Base-by-base conservation (phyloP, 2,888 invertebrate genomes). In the Sinotaia quadrata region DNA sequence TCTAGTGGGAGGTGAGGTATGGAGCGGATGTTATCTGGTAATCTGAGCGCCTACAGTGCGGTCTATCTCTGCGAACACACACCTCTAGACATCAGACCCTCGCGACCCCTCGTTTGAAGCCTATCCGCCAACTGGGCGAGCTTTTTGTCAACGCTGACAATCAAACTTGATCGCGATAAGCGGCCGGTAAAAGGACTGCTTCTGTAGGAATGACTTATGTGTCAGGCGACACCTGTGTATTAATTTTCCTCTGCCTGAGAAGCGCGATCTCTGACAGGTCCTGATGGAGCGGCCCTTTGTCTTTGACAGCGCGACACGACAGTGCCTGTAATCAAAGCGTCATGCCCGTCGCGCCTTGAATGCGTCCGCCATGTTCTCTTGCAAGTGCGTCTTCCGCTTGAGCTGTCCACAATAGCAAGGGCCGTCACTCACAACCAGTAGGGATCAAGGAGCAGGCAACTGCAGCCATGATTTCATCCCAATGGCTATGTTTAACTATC, bases 91-190 rank as follows among this genome's bases (percentile, higher is more conserved):
- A 61, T 31, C 49, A 24, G 29, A 47, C 34, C 49, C 51, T 21
- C 21, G 33, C 47, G 27, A 47, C 47, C 61, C 34, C n/a, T 34
- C 12, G 31, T 34, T 61, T 61, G 51, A 61, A 51, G 24, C 44
- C 21, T 41, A 15, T 41, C 41, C 10, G 41, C 41, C 41, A 41
- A 41, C 41, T 37, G 3, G 34, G 33, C 49, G 61, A n/a, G 24
- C 49, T 61, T 61, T 61, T 61, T 61, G 61, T 61, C 21, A 34
- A 7, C 24, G 49, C 61, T 61, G 61, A 61, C 61, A 61, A 34
- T 29, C 44, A 27, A 12, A 15, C 10, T 24, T 41, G 61, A 61
- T 61, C 49, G 49, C 61, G 61, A 61, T 51, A 61, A 49, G 49
- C 21, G 33, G 41, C 10, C 10, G 41, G 10, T n/a, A n/a, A n/a